Base-by-base conservation (phyloP, 64 coral and sea anemone species). In the Montipora efflorescens region DNA sequence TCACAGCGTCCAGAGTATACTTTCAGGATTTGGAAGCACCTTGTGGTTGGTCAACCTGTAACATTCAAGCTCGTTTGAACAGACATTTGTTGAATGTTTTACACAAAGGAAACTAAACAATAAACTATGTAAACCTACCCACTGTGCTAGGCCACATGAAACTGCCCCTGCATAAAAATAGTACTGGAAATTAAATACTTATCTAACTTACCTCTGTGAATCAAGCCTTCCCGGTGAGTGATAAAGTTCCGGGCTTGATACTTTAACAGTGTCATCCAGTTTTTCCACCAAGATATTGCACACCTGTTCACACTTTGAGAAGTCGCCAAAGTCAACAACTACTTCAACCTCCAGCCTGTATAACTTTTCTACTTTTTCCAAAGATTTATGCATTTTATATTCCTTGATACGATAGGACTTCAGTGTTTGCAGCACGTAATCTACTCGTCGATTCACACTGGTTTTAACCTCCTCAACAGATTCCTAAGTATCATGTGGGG, bases 281-380 rank as follows among this genome's bases (percentile, higher is more conserved):
- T 99, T 99, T 80, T 99, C 98, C 7, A 99, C 98, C 70, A 99
- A 88, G 16, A 96, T 75, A 75, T 99, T 99, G 50, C 92, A 92
- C 58, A 99, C 92, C 89, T 99, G 66, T 94, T 99, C 95, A 96
- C 95, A 99, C 69, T 94, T 96, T 7, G 71, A 59, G 75, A 96
- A 99, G 36, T 99, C 90, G 50, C 92, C 71, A 74, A 96, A 99
- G 57, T 94, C 92, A 7, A 96, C 95, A 50, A 96, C 80, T 75
- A 99, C 71, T 86, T 95, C 98, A 71, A 95, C 81, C 77, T 91
- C 75, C 74, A 91, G 58, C 57, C 80, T 76, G 75, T 96, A 99
- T 13, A 87, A 78, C 19, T 89, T 90, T 53, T 95, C 95, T 14
- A n/a, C 48, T 92, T 92, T 88, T 3, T 49, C 91, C 23, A 99